phyloP scores from a whole-genome alignment of 1,140 invertebrate genomes.

The Heliconius hermathena region DNA sequence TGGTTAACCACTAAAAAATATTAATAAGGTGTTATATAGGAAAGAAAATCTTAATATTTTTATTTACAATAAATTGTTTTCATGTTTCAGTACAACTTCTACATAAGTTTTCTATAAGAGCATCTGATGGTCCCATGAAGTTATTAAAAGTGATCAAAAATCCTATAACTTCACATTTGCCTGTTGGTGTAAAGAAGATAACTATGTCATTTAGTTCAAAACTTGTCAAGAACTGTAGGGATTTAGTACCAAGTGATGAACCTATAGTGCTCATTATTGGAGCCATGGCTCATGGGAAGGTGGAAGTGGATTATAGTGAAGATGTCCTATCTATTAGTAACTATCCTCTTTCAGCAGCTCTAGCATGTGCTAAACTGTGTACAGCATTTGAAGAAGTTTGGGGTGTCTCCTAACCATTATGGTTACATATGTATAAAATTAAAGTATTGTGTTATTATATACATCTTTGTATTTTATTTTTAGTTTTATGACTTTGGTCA shows the following conservation, averaged over 20 bases:
- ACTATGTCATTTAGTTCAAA: conserved; percentile 95
- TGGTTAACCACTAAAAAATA: too few relatives aligned
- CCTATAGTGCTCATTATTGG: conserved; percentile 96
- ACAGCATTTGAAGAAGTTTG: conserved; percentile 98
- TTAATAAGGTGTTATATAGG: too few relatives aligned
- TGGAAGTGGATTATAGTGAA: conserved; percentile 95
- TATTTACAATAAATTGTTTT: conserved; percentile 27
- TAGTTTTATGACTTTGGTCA: background rate
- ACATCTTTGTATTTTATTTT: background rate
- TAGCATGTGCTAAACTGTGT: conserved; percentile 98
- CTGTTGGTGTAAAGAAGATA: conserved; percentile 96
- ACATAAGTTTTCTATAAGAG: conserved; percentile 96
- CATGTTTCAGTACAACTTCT: conserved; percentile 94
- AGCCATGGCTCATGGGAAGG: conserved; percentile 98
- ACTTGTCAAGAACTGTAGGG: conserved; percentile 88
- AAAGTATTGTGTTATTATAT: background rate
- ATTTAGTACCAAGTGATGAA: conserved; percentile 91
- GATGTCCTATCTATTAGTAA: conserved; percentile 95
- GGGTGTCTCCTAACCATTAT: conserved; percentile 85
- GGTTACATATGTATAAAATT: background rate
- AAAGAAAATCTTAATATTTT: background rate
- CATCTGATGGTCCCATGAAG: conserved; percentile 94
- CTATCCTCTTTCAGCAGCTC: conserved; percentile 97
- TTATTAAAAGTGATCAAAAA: conserved; percentile 99
- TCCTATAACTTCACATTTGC: conserved; percentile 96